Evolutionary conservation across 1,140 invertebrate species (phyloP), one percentile per base, ranked within the genome.

Genomic region (Aphelinus certus): DNA sequence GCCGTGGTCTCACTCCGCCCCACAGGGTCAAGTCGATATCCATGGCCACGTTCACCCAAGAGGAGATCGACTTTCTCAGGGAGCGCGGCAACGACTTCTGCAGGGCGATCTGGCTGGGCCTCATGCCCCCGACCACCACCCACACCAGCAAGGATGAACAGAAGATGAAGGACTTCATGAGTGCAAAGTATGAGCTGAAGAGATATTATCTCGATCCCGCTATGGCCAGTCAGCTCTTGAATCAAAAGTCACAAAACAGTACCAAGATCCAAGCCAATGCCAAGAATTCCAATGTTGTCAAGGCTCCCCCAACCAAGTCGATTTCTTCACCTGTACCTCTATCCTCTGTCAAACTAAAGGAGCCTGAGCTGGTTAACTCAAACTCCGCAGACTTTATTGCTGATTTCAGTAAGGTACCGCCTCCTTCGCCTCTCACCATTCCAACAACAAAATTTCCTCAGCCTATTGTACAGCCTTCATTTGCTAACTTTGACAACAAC

Each of bases 1-100:
- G 97, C 85, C 92, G 97, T 85, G 98, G 97, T 67, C 88, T 99
- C 79, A 99, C 97, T 82, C 97, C 98, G 62, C 98, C 97, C 75
- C 97, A 99, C 88, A 90, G 98, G 78, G 97, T 99, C 48, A 99
- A 99, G 88, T 99, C 97, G 53, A 99, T 99, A 81, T 98, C 97
- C 5, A 98, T 99, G 97, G 96, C 97, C 58, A 98, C 95, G 81
- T 99, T 99, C 87, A 97, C 94, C 75, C 91, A 93, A 78, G 97
- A 99, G 79, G 98, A 99, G 89, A 94, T 99, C 83, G 96, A 97
- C 85, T 94, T 95, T 82, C 90, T 99, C 77, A 94, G 93, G 89
- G 90, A 91, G 72, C 92, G 93, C 88, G 97, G 97, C 77, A 99
- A 99, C 88, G 96, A 98, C 90, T 94, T 95, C 82, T 98, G 96